These are phyloP conservation scores for Drosophila kurseongensis DNA, from an alignment of 1,140 invertebrate species.

Conservation along the genomic window DNA sequence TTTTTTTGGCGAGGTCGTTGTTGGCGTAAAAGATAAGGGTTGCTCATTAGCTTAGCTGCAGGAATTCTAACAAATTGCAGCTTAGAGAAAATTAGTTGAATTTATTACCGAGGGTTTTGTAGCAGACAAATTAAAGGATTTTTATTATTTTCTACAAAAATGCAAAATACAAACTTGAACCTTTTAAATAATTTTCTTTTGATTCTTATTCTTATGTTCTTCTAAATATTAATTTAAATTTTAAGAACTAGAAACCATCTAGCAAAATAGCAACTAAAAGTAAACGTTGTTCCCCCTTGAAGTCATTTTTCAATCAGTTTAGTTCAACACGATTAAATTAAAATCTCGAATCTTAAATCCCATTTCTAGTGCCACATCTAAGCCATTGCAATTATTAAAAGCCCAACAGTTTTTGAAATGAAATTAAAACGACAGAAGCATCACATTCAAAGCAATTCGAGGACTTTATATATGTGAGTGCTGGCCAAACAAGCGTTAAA, in stretches of 20 bases:
- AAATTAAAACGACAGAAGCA: conserved; percentile 69
- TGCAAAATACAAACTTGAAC: too few relatives aligned
- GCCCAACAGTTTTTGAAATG: conserved; percentile 37
- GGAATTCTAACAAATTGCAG: conserved; percentile 43
- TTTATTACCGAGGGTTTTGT: conserved; percentile 12
- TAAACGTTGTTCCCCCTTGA: too few relatives aligned
- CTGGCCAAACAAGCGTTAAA: conserved; percentile 79
- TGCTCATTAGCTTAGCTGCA: conserved; percentile 43
- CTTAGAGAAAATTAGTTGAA: conserved; percentile 40
- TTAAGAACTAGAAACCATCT: too few relatives aligned
- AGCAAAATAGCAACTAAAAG: too few relatives aligned
- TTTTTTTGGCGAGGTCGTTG: conserved; percentile 18
- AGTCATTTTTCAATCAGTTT: not conserved
- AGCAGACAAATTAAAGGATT: not conserved
- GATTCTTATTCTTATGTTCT: too few relatives aligned
- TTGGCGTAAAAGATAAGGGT: conserved; percentile 25
- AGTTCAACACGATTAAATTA: conserved; percentile 6
- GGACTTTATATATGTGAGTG: conserved; percentile 48
- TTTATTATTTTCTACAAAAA: too few relatives aligned
- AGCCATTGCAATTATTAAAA: conserved; percentile 44
- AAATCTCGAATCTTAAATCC: conserved; percentile 39
- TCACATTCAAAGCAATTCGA: conserved; percentile 56
- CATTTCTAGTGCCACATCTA: conserved; percentile 20
- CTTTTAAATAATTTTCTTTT: too few relatives aligned
- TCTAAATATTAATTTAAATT: too few relatives aligned